phyloP scores from a whole-genome alignment of 2,888 invertebrate species.

The Lissocephala sabroskyi region DNA sequence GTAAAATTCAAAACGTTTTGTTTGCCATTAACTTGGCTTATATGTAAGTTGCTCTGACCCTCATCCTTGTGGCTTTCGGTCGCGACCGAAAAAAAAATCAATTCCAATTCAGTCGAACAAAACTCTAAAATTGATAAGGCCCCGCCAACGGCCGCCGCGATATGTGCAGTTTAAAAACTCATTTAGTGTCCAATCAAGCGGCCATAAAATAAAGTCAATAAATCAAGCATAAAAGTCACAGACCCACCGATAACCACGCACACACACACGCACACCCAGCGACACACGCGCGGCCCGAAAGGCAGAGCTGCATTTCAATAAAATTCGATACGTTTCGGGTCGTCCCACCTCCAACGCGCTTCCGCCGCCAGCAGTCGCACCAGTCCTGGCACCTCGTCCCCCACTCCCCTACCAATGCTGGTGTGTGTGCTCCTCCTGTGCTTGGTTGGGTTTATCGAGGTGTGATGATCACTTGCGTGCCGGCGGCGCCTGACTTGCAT shows the following conservation, averaged over 20 bases:
- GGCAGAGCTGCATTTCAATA: constrained; percentile 64
- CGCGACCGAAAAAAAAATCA: constrained; percentile 21
- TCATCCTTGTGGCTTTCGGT: no score
- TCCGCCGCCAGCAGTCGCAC: no score
- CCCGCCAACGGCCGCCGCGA: constrained; percentile 48
- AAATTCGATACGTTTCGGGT: constrained; percentile 59
- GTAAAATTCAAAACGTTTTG: constrained; percentile 58
- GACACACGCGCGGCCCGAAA: no score
- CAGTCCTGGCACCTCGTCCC: background rate
- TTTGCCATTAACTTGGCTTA: constrained; percentile 49
- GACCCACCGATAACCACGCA: constrained; percentile 37
- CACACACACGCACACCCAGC: no score
- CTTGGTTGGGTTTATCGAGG: constrained; percentile 46
- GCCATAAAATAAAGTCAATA: constrained; percentile 64
- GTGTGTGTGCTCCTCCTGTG: background rate
- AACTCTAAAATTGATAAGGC: constrained; percentile 48
- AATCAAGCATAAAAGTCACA: constrained; percentile 65
- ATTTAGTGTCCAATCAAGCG: constrained; percentile 63
- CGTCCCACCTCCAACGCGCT: no score
- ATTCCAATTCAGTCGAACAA: constrained; percentile 6
- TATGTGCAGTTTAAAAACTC: constrained; percentile 62
- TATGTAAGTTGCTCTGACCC: constrained; percentile 57
- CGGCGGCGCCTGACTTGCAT: constrained; percentile 66
- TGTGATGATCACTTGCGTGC: constrained; percentile 66
- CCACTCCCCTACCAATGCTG: background rate